phyloP scores from a whole-genome alignment of 2,888 invertebrate species.

The Epinotia demarniana region DNA sequence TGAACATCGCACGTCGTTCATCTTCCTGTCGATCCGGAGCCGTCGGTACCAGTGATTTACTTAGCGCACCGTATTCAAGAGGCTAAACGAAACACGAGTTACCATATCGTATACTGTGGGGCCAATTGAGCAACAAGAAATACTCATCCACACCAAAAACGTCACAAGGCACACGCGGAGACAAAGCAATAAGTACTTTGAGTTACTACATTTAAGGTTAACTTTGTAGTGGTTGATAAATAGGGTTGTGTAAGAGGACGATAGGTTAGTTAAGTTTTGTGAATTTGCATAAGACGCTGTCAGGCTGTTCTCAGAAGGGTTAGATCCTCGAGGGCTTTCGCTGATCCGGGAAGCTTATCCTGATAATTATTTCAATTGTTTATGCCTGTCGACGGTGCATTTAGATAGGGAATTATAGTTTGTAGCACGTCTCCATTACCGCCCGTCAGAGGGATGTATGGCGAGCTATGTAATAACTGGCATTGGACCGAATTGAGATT shows the following conservation, averaged over 20 bases:
- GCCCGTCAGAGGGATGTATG: constrained; percentile 76
- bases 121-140: constrained; percentile 79
- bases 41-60: constrained; percentile 41
- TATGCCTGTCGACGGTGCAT: constrained; percentile 83
- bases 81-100: constrained; percentile 68
- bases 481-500: constrained; percentile 62
- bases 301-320: constrained; percentile 78
- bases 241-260: constrained; percentile 51
- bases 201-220: not conserved
- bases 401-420: constrained; percentile 84
- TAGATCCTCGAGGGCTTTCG: constrained; percentile 80
- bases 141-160: constrained; percentile 50
- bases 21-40: constrained; percentile 27
- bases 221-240: constrained; percentile 45
- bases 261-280: constrained; percentile 66
- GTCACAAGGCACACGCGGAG: constrained; percentile 45
- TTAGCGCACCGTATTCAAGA: constrained; percentile 48
- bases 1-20: constrained; percentile 33
- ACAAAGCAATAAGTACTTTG: constrained; percentile 49
- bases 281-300: constrained; percentile 84
- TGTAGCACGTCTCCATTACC: constrained; percentile 80
- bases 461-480: constrained; percentile 52
- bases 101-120: constrained; percentile 69
- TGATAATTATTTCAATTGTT: constrained; percentile 85
- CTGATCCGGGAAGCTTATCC: constrained; percentile 81